Base-by-base conservation (phyloP, 1,140 invertebrate genomes). In the Lamellibrachia luymesi region DNA sequence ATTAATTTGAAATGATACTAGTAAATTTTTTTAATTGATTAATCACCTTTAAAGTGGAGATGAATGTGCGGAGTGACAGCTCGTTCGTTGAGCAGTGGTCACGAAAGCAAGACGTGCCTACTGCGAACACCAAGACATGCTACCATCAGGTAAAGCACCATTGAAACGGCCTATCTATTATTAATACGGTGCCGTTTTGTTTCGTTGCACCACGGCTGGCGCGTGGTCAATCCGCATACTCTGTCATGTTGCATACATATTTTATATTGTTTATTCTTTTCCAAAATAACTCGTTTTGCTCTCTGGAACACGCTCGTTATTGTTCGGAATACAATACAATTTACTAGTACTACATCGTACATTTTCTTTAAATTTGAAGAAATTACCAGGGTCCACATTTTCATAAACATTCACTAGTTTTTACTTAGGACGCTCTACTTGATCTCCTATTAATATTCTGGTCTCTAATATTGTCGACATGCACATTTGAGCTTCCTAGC, bases 121-220 rank as follows among this genome's bases (percentile, higher is more conserved):
- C 64, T 8, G 8, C 13, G 64, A 22, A 80, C 13, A 2, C 13
- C 64, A 80, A 80, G 64, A 17, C 64, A 17, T 80, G 25, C 64
- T 80, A 17, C 17, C 64, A 4, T 10, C 64, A 80, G 25, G 64
- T 22, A 10, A 80, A 80, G 17, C 64, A 80, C 64, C 64, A 2
- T 22, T 6, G 64, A 80, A 80, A 80, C 25, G 64, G 13, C 25
- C 64, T 80, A 80, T 80, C 64, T 80, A 80, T 80, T 22, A 80
- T 80, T 80, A 80, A 80, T 80, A 80, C 64, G 64, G 25, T 80
- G 64, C 64, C 64, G 64, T 80, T 80, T 80, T 80, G 64, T 80
- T 80, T 80, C 64, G 64, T 22, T 80, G 64, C 64, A 80, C 64
- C 25, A 22, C 64, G 17, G 64, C 64, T 38, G 38, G 0, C 38